Conservation (phyloP, 1,140 invertebrate genomes). For the Heliconius congener region DNA sequence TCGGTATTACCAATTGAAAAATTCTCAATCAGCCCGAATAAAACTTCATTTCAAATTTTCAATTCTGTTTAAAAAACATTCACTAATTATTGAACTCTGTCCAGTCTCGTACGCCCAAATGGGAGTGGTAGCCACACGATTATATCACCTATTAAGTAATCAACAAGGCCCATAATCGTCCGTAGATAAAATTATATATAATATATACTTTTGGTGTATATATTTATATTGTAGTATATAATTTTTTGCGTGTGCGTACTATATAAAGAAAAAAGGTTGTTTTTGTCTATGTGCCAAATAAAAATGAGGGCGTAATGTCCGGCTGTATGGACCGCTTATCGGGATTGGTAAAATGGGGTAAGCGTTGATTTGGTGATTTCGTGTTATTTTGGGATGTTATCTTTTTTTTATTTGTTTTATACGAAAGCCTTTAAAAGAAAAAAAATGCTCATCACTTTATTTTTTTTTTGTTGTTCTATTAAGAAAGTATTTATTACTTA, state of each 20-base stretch:
- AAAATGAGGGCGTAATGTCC: constrained; percentile 80
- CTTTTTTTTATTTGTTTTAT: neutral
- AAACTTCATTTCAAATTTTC: constrained; percentile 78
- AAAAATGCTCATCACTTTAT: no score
- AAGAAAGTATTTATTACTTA: no score
- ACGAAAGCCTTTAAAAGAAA: neutral
- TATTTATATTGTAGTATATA: constrained; percentile 36
- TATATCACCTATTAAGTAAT: constrained; percentile 37
- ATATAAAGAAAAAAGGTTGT: constrained; percentile 78
- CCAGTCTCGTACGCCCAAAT: constrained; percentile 22
- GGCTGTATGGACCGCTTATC: constrained; percentile 74
- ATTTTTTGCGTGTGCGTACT: constrained; percentile 59
- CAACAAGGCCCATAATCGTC: constrained; percentile 51
- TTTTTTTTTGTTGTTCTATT: no score
- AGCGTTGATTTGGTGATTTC: constrained; percentile 14
- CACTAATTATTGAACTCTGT: constrained; percentile 75
- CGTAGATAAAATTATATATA: constrained; percentile 45
- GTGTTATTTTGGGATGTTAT: neutral
- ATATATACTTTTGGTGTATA: constrained; percentile 55
- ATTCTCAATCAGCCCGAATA: constrained; percentile 69
- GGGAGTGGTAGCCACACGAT: constrained; percentile 34
- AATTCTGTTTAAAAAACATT: constrained; percentile 78
- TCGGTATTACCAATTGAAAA: constrained; percentile 68
- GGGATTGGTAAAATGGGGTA: constrained; percentile 35
- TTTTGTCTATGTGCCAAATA: constrained; percentile 81